A percentile compares a stretch with the other conserved stretches of the same genome.
These are phyloP conservation scores for Actenoides hombroni DNA, from an alignment of 2,113 vertebrate species.

Conservation along the genomic window DNA sequence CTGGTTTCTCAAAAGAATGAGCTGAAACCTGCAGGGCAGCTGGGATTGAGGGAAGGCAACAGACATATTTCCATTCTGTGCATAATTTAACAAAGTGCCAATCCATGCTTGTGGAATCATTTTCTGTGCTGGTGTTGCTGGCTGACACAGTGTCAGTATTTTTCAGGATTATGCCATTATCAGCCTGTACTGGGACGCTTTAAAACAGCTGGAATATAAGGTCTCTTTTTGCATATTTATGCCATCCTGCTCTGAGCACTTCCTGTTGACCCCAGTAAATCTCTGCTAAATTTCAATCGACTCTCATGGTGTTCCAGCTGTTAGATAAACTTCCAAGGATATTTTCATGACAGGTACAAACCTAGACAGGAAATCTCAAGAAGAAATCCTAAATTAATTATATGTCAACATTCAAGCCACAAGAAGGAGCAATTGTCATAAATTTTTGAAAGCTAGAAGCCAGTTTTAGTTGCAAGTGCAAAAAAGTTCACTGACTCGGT, in stretches of 20 bases:
- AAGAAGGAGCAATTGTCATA: slow-evolving; percentile 82
- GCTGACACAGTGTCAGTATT: slow-evolving; percentile 25
- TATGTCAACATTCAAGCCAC: slow-evolving; percentile 79
- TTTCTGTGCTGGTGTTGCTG: neutral
- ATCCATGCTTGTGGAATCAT: neutral
- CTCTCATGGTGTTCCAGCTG: slow-evolving; percentile 58
- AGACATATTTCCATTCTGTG: neutral
- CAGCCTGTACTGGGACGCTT: slow-evolving; percentile 2
- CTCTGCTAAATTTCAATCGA: slow-evolving; percentile 28
- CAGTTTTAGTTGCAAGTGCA: slow-evolving; percentile 69
- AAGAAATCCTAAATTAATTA: slow-evolving; percentile 81
- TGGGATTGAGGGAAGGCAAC: neutral
- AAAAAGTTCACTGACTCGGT: slow-evolving; percentile 66
- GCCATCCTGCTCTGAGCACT: slow-evolving; percentile 57
- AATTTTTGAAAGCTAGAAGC: slow-evolving; percentile 72
- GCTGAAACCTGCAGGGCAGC: neutral
- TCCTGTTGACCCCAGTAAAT: slow-evolving; percentile 62
- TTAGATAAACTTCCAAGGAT: slow-evolving; percentile 76
- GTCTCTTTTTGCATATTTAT: slow-evolving; percentile 59
- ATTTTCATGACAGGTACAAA: slow-evolving; percentile 80
- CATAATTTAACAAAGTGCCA: neutral
- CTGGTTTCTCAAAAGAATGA: slow-evolving; percentile 7
- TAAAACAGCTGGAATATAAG: slow-evolving; percentile 22
- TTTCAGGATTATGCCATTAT: slow-evolving; percentile 21
- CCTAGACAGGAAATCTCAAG: slow-evolving; percentile 72